Evolutionary conservation across 2,797 vertebrate species (phyloP).

Genomic region (Lepus oiostolus): DNA sequence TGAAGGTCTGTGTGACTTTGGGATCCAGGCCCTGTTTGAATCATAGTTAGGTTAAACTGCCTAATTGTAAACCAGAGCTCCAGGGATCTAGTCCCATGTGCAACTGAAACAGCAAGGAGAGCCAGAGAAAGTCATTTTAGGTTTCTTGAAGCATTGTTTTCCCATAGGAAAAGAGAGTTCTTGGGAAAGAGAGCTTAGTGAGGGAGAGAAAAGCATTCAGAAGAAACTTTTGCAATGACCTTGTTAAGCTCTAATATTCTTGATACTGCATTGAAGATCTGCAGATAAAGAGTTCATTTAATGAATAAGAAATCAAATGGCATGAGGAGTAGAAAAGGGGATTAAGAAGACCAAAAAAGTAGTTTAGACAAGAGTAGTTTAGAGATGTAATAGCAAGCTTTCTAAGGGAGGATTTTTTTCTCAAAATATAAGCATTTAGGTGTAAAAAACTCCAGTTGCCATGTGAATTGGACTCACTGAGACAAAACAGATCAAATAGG

Average conservation of each 20-base stretch:
- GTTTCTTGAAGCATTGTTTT: constrained; percentile 42
- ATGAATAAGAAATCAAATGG: constrained; percentile 20
- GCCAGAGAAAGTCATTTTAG: not conserved
- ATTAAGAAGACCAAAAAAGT: not conserved
- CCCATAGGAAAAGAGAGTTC: not conserved
- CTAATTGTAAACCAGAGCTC: constrained; percentile 31
- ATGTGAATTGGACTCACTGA: not conserved
- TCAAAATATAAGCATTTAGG: not conserved
- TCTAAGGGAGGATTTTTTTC: not conserved
- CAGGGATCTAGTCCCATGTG: not conserved
- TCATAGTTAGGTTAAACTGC: not conserved
- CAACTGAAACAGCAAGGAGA: not conserved
- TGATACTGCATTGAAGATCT: not conserved
- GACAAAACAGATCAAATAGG: not conserved
- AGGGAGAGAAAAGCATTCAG: not conserved
- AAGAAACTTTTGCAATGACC: not conserved
- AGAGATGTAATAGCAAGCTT: not conserved
- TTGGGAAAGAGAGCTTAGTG: not conserved
- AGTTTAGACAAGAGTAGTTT: not conserved
- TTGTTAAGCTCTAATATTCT: constrained; percentile 4
- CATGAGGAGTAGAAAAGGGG: not conserved
- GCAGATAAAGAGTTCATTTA: not conserved
- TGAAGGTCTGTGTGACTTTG: too few relatives aligned
- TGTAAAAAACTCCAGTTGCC: not conserved
- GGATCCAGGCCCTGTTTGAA: too few relatives aligned